Conservation (phyloP, 2,797 vertebrate genomes). For the Capromys pilorides region DNA sequence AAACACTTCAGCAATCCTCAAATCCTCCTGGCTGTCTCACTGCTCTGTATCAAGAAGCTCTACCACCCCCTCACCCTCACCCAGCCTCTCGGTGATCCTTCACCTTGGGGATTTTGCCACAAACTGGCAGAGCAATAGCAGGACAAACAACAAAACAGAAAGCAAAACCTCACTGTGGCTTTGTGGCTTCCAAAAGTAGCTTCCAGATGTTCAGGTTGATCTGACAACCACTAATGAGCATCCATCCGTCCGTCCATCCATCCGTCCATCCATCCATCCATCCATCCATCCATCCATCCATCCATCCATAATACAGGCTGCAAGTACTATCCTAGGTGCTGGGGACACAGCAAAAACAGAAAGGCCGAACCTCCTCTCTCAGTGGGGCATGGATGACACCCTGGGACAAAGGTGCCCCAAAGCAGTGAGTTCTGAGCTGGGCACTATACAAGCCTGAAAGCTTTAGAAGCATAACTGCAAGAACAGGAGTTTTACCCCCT, state of each 20-base stretch:
- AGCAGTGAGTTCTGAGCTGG: background rate
- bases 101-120: background rate
- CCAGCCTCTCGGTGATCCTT: background rate
- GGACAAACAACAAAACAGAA: background rate
- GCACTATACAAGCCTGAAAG: background rate
- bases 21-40: background rate
- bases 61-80: background rate
- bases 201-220: background rate
- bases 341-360: background rate
- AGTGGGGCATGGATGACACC: background rate
- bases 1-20: background rate
- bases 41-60: background rate
- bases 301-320: background rate
- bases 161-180: background rate
- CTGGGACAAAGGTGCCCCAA: background rate
- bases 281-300: background rate
- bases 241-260: background rate
- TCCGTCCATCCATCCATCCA: background rate
- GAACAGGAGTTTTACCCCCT: background rate
- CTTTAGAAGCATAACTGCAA: background rate
- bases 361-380: background rate
- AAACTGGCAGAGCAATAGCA: background rate
- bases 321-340: background rate
- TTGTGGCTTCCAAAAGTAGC: background rate
- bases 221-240: background rate